Evolutionary conservation across 2,113 vertebrate genomes (phyloP), one percentile per base, ranked within the genome.

Genomic region (Cebus imitator): DNA sequence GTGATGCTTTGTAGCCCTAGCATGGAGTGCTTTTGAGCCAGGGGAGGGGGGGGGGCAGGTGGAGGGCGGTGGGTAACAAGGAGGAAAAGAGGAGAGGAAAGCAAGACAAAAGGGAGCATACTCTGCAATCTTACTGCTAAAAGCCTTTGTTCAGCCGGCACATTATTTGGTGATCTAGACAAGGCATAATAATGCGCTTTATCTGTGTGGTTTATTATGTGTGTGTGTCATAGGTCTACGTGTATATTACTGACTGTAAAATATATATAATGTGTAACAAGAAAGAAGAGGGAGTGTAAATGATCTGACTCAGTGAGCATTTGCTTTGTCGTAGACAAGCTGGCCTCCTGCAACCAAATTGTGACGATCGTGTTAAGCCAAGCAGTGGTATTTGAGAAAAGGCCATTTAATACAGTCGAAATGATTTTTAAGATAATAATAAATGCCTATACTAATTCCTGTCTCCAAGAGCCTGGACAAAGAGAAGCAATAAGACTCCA

Each of bases 171-270:
- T 93, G 90, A 96, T 86, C 58, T 70, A 83, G 85, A 89, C 50
- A 3, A 30, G 85, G 79, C 75, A 87, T 97, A 98, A 97, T 93
- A 61, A 95, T 14, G 94, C 11, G 35, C 57, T 97, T 90, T 96
- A 97, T 96, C 97, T 87, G 87, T 23, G 58, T 75, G 1, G 66
- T 87, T 97, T 96, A 98, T 96, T 73, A 68, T n/a, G 92, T 90
- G 93, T 96, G 72, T 97, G 97, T 97, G 97, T 97, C 96, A 96
- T 91, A 90, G 72, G 87, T 66, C 87, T 88, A 83, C 50, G 70
- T 93, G 87, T 73, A 87, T 95, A 97, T 97, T 97, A 96, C 84
- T 58, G 58, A 85, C 97, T 95, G 84, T 93, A 96, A 98, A 96
- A 73, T 75, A 81, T 21, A 82, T 68, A 57, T 50, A 81, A n/a